Percentiles rank a stretch among this genome's conserved stretches.
Conservation (phyloP, 2,113 vertebrate genomes). For the Prinia subflava region DNA sequence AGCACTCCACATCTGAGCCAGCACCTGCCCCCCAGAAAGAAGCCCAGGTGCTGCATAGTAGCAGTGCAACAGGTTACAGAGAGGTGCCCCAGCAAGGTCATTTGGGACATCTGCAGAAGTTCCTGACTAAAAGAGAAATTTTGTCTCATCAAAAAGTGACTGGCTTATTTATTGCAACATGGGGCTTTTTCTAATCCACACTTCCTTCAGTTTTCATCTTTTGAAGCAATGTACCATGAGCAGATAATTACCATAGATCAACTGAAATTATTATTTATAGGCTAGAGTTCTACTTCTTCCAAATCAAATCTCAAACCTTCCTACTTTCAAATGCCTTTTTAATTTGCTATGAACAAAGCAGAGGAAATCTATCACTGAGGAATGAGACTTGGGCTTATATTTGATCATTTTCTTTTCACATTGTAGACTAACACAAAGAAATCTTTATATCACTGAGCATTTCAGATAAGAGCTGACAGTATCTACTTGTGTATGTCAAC, state of each 20-base stretch:
- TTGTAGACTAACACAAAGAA: not conserved
- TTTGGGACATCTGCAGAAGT: not conserved
- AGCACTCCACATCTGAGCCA: not conserved
- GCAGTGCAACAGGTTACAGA: not conserved
- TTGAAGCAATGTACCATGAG: not conserved
- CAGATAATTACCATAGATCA: not conserved
- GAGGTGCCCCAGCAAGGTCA: not conserved
- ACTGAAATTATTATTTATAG: not conserved
- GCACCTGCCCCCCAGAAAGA: not conserved
- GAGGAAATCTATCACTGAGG: not conserved
- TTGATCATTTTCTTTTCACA: not conserved
- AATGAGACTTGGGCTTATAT: not conserved
- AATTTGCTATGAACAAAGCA: not conserved
- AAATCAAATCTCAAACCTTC: not conserved
- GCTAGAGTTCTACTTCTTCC: not conserved
- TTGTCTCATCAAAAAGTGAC: not conserved
- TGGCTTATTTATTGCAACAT: not conserved
- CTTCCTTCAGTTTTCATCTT: not conserved
- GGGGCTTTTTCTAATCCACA: not conserved
- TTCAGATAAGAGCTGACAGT: not conserved
- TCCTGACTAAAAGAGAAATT: not conserved
- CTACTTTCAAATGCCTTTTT: not conserved
- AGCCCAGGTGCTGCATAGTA: rapidly evolving
- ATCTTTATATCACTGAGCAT: not conserved
- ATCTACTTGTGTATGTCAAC: not conserved